These are phyloP conservation scores for Sitobion miscanthi DNA, from an alignment of 1,140 invertebrate species.

Conservation along the genomic window DNA sequence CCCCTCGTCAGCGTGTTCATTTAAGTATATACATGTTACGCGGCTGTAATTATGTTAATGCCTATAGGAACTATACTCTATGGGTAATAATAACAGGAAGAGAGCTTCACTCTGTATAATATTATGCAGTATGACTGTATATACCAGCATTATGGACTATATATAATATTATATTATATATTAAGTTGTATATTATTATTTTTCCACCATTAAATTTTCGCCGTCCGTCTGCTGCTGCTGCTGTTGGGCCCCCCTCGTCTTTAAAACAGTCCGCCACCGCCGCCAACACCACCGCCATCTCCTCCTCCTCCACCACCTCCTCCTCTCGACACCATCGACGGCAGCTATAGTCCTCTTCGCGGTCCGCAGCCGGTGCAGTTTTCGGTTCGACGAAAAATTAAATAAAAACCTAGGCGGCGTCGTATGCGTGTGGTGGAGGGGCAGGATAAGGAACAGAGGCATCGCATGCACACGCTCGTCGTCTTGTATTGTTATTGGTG, in stretches of 20 bases:
- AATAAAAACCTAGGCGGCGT: background rate
- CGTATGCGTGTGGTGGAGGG: no score
- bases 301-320: background rate
- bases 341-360: background rate
- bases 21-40: background rate
- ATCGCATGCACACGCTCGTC: no score
- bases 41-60: no score
- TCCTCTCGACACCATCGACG: background rate
- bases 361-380: background rate
- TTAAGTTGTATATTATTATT: background rate
- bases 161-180: background rate
- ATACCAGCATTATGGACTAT: background rate
- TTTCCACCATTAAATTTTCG: slow-evolving; percentile 9
- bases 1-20: background rate
- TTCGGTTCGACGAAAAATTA: background rate
- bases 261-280: background rate
- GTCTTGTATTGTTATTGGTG: slow-evolving; percentile 7
- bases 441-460: background rate
- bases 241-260: no score
- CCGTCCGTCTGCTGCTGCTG: background rate
- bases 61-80: no score
- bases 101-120: background rate
- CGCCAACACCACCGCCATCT: no score
- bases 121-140: background rate
- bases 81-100: background rate